Evolutionary conservation across 2,888 invertebrate genomes (phyloP).

Genomic region (Blomia tropicalis): DNA sequence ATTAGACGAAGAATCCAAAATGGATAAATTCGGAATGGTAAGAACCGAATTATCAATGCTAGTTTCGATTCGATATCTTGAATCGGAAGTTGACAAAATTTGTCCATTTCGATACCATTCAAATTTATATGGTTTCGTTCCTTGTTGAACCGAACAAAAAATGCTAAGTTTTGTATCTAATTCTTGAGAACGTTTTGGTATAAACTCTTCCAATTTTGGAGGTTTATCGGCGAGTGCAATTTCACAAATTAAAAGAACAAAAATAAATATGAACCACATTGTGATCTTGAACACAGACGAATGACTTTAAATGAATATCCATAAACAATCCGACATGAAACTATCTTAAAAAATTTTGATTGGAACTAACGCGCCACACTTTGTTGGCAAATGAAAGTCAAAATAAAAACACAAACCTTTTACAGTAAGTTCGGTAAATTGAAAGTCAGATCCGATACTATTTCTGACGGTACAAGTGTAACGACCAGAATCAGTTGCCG

Average conservation of each 20-base stretch:
- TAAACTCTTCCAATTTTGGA: neutral
- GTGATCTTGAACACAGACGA: too few species aligned
- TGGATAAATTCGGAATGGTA: neutral
- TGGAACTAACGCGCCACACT: slow-evolving; percentile 7
- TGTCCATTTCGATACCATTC: slow-evolving; percentile 27
- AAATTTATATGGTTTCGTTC: slow-evolving; percentile 26
- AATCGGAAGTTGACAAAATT: neutral
- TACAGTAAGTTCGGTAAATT: slow-evolving; percentile 14
- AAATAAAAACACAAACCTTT: slow-evolving; percentile 24
- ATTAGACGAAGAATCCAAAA: slow-evolving; percentile 25
- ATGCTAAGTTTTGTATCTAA: slow-evolving; percentile 16
- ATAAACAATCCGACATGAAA: neutral
- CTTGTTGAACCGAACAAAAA: slow-evolving; percentile 25
- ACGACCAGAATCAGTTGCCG: slow-evolving; percentile 22
- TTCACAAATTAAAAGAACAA: neutral
- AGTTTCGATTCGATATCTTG: neutral
- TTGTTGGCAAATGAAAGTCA: neutral
- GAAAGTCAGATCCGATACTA: slow-evolving; percentile 21
- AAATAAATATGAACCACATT: neutral
- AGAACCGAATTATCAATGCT: neutral
- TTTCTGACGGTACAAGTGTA: slow-evolving; percentile 26
- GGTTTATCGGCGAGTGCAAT: neutral
- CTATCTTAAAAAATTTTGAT: neutral
- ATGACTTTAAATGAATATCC: neutral
- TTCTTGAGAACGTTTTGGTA: neutral